These are phyloP conservation scores for Tichodroma muraria DNA, from an alignment of 2,113 vertebrate species.

Conservation along the genomic window DNA sequence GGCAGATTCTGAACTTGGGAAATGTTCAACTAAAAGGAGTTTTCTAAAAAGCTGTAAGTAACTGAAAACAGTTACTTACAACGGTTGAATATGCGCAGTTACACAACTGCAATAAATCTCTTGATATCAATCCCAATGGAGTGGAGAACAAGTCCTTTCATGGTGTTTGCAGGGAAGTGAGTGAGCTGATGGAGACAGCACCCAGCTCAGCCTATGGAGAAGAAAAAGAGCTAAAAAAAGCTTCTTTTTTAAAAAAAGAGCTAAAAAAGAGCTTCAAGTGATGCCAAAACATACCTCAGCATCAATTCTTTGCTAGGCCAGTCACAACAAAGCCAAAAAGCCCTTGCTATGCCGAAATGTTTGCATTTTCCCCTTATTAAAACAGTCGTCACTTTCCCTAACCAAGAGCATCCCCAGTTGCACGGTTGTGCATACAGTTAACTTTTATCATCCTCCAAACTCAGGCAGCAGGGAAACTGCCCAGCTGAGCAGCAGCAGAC, in stretches of 20 bases:
- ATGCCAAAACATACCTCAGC: background rate
- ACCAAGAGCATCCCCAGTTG: background rate
- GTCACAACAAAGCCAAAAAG: background rate
- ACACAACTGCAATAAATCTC: background rate
- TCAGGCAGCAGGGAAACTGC: background rate
- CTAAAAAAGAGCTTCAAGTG: background rate
- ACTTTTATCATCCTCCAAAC: background rate
- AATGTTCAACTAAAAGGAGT: background rate
- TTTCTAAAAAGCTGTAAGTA: background rate
- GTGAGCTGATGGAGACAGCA: background rate
- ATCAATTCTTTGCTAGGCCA: background rate
- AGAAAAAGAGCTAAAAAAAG: background rate
- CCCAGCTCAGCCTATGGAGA: background rate
- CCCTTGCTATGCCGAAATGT: background rate
- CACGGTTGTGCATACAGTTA: fast-evolving
- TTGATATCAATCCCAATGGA: background rate
- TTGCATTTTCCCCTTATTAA: conserved; percentile 19
- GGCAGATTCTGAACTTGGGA: background rate
- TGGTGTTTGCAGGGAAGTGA: background rate
- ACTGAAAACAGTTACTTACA: conserved; percentile 6
- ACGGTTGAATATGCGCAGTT: background rate
- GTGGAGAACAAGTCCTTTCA: background rate
- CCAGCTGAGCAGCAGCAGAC: background rate
- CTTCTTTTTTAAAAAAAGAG: too few species aligned
- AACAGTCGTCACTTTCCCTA: background rate